Evolutionary conservation across 2,888 invertebrate genomes (phyloP).

Genomic region (Drosophila anceps): DNA sequence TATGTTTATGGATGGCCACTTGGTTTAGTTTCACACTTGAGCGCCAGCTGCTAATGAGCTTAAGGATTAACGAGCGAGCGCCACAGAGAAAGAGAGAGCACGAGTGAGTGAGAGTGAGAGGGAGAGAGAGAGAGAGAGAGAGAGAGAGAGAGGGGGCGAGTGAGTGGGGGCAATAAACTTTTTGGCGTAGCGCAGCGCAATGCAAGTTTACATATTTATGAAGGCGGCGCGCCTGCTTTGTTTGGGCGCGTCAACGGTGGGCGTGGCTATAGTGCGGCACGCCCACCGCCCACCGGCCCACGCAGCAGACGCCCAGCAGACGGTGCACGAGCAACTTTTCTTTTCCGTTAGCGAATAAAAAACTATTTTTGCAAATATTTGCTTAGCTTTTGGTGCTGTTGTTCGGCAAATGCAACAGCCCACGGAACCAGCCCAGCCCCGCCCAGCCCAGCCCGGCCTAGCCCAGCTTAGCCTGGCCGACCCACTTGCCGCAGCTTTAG

Average conservation of each 20-base stretch:
- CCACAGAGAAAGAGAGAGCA: neutral
- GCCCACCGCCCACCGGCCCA: conserved; percentile 30
- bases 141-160: neutral
- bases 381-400: conserved; percentile 53
- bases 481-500: neutral
- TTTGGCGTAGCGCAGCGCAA: conserved; percentile 16
- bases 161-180: conserved; percentile 11
- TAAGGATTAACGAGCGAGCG: conserved; percentile 61
- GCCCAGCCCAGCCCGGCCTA: neutral
- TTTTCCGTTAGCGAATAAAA: conserved; percentile 31
- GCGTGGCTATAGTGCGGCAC: conserved; percentile 19
- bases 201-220: conserved; percentile 46
- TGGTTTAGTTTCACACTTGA: conserved; percentile 76
- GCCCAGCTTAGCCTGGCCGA: neutral
- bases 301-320: conserved; percentile 66
- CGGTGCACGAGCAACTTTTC: conserved; percentile 47
- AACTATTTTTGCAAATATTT: conserved; percentile 77
- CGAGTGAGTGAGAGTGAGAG: neutral
- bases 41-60: conserved; percentile 74
- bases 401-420: conserved; percentile 21
- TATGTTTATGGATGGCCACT: conserved; percentile 72
- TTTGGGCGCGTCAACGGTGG: conserved; percentile 48
- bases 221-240: conserved; percentile 38
- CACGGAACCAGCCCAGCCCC: neutral
- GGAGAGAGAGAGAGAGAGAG: conserved; percentile 1